A percentile compares a stretch with the other conserved stretches of the same genome.
phyloP scores from a whole-genome alignment of 2,888 invertebrate genomes.

The Trichogramma dendrolimi region DNA sequence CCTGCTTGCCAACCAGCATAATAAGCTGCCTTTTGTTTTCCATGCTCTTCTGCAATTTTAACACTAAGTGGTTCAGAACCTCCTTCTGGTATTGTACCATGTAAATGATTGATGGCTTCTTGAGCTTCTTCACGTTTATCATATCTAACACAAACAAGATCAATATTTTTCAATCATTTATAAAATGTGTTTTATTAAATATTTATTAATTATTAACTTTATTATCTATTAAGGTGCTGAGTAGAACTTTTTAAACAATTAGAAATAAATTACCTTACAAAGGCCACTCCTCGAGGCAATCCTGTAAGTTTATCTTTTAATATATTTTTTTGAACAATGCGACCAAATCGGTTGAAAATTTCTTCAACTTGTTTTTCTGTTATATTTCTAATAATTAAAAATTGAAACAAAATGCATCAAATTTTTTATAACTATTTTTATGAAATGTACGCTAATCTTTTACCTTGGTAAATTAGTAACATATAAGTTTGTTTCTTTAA shows the following conservation, averaged over 20 bases:
- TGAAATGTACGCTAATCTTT: conserved; percentile 13
- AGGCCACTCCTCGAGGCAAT: conserved; percentile 84
- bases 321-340: conserved; percentile 88
- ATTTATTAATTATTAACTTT: no score
- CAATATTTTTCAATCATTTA: background rate
- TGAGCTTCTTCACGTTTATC: conserved; percentile 86
- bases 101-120: conserved; percentile 79
- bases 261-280: conserved; percentile 67
- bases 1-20: conserved; percentile 70
- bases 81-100: conserved; percentile 80
- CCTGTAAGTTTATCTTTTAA: conserved; percentile 85
- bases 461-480: conserved; percentile 84
- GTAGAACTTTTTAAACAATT: no score
- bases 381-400: conserved; percentile 56
- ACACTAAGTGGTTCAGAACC: conserved; percentile 80
- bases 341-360: conserved; percentile 82
- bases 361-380: conserved; percentile 79
- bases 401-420: conserved; percentile 6
- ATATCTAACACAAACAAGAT: conserved; percentile 57
- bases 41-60: conserved; percentile 82
- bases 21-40: conserved; percentile 74
- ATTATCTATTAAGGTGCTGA: no score
- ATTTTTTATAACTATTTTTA: conserved; percentile 9
- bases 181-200: background rate
- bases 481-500: conserved; percentile 91